phyloP scores from a whole-genome alignment of 1,140 invertebrate genomes.

The Drosophila virilis region DNA sequence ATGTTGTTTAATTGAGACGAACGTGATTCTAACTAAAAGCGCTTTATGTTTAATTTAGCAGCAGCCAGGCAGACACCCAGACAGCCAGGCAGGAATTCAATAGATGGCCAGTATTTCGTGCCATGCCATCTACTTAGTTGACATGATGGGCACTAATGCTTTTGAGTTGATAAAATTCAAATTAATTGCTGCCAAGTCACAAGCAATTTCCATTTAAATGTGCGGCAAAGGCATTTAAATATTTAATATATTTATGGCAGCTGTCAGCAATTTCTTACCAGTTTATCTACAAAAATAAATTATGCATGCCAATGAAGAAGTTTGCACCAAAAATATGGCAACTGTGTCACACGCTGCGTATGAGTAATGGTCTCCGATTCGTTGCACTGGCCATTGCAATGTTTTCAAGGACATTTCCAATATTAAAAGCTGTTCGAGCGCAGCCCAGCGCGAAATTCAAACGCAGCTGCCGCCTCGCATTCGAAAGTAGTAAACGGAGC shows the following conservation, averaged over 20 bases:
- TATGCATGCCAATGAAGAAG: slow-evolving; percentile 56
- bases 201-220: slow-evolving; percentile 55
- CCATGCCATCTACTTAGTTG: slow-evolving; percentile 37
- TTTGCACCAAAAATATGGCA: slow-evolving; percentile 27
- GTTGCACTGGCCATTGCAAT: slow-evolving; percentile 55
- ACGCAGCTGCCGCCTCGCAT: slow-evolving; percentile 73
- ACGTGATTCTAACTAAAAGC: slow-evolving; percentile 82
- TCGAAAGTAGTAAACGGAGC: slow-evolving; percentile 42
- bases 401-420: slow-evolving; percentile 73
- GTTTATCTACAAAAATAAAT: slow-evolving; percentile 69
- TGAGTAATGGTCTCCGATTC: slow-evolving; percentile 60
- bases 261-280: slow-evolving; percentile 70
- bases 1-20: slow-evolving; percentile 84
- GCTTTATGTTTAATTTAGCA: slow-evolving; percentile 81
- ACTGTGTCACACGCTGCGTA: slow-evolving; percentile 73
- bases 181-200: slow-evolving; percentile 71
- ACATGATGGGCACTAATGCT: slow-evolving; percentile 50
- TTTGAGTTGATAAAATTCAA: slow-evolving; percentile 73
- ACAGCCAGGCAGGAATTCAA: slow-evolving; percentile 18
- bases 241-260: slow-evolving; percentile 66
- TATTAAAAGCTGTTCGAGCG: slow-evolving; percentile 77
- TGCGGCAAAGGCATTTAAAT: slow-evolving; percentile 64
- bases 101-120: slow-evolving; percentile 21
- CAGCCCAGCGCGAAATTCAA: slow-evolving; percentile 79
- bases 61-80: slow-evolving; percentile 37